These are phyloP conservation scores for Typhlomys cinereus DNA, from an alignment of 2,113 vertebrate species.

Conservation along the genomic window DNA sequence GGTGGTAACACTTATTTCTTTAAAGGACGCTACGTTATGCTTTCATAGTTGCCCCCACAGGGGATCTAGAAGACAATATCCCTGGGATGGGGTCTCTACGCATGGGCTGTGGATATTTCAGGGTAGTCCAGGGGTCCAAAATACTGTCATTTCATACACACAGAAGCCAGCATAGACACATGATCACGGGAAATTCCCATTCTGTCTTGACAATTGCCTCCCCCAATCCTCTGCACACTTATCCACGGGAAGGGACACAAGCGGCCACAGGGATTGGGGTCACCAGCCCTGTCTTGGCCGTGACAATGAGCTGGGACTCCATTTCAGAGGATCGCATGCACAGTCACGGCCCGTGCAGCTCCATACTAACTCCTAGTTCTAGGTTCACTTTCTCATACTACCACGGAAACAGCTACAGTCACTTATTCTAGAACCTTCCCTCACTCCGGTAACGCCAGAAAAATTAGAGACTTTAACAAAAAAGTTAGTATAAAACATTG, in stretches of 20 bases:
- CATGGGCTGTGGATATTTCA: neutral
- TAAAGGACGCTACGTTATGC: neutral
- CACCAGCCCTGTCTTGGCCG: neutral
- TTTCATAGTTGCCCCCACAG: neutral
- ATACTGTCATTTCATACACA: neutral
- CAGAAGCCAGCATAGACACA: neutral
- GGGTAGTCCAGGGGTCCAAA: neutral
- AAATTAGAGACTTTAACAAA: neutral
- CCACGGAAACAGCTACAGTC: neutral
- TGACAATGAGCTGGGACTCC: no score
- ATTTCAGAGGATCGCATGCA: neutral
- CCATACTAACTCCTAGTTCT: neutral
- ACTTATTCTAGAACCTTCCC: neutral
- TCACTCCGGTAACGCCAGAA: neutral
- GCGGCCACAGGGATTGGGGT: neutral
- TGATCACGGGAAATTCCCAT: neutral
- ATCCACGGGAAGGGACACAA: neutral
- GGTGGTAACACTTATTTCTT: no score
- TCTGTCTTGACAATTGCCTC: neutral
- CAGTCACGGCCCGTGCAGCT: no score
- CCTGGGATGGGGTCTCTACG: no score
- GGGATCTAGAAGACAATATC: neutral
- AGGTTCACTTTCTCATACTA: neutral
- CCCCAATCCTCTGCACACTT: fast-evolving
- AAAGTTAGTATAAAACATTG: neutral